Conservation (phyloP, 2,888 invertebrate species). For the Apodemia duryi region DNA sequence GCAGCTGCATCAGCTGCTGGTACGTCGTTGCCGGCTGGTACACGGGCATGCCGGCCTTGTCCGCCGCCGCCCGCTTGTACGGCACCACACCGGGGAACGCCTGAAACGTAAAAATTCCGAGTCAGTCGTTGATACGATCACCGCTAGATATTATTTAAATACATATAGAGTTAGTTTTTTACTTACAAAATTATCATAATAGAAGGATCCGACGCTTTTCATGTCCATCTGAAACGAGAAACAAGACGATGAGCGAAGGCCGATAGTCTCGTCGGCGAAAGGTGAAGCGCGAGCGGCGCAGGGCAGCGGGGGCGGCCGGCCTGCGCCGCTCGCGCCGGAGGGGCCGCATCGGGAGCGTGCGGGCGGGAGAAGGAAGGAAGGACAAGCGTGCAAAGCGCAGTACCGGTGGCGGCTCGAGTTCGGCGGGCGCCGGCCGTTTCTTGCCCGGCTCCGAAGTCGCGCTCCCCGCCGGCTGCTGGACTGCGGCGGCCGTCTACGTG, state of each 20-base stretch:
- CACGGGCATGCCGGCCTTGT: conserved; percentile 97
- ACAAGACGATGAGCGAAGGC: conserved; percentile 63
- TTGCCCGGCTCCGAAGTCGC: conserved; percentile 90
- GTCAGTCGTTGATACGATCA: conserved; percentile 15
- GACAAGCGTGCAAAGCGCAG: conserved; percentile 85
- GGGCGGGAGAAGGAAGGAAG: conserved; percentile 45
- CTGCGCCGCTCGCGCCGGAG: conserved; percentile 44
- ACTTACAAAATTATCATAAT: conserved; percentile 98
- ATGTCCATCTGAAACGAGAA: conserved; percentile 94
- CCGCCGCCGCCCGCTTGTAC: conserved; percentile 96
- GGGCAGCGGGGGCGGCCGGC: conserved; percentile 52
- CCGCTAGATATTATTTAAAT: too few species aligned
- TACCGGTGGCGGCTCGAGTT: conserved; percentile 91
- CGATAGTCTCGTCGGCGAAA: conserved; percentile 37
- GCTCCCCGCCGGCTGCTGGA: conserved; percentile 83
- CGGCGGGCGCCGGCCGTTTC: conserved; percentile 91
- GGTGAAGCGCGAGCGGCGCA: conserved; percentile 37
- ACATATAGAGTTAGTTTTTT: conserved; percentile 43
- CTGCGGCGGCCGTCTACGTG: conserved; percentile 77
- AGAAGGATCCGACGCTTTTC: conserved; percentile 97
- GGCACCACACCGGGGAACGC: conserved; percentile 97
- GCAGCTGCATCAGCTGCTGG: conserved; percentile 96
- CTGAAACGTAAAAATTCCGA: conserved; percentile 66
- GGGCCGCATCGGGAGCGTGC: conserved; percentile 52
- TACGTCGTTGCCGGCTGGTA: conserved; percentile 96